Base-by-base conservation (phyloP, 2,113 vertebrate species). In the Notechis scutatus region DNA sequence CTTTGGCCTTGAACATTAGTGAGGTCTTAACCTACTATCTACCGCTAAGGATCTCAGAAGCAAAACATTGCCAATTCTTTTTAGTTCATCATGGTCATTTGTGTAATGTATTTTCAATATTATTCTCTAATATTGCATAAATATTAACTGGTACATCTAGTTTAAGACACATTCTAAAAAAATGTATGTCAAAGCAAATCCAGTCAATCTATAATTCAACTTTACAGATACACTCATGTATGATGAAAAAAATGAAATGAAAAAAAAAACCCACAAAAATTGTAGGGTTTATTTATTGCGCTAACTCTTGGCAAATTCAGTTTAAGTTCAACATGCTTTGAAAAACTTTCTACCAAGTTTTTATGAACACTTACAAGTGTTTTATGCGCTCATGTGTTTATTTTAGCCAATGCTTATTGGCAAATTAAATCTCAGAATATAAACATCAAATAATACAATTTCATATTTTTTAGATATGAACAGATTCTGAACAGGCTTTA, bases 371-470 rank as follows among this genome's bases (percentile, higher is more conserved):
- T 15, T 39, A 45, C 10, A 56, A 1, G 26, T 86, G 23, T 42
- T 91, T 85, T 10, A 5, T 23, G 54, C 2, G 10, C 12, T 26
- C 0, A 11, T 54, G 12, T 50, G 26, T 59, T 87, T 87, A 87
- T 59, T 87, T 26, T 52, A 45, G 50, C 85, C 23, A 7, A n/a
- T 56, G 21, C 6, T 42, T 34, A 15, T 45, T 61, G 6, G 29
- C 26, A 90, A 2, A 89, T n/a, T n/a, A 34, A 52, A 92, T 18
- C 24, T 55, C 39, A 24, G 69, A 74, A 23, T 42, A 54, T 34
- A 88, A 88, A 54, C 47, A 88, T 88, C 29, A 92, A 88, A 50
- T 88, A 88, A 92, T 24, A 54, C 11, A 92, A 54, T 69, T 88
- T 50, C 57, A 54, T 39, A 47, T 39, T 92, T 88, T 64, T n/a